Percentiles rank a stretch among this genome's conserved stretches.
phyloP scores from a whole-genome alignment of 2,888 invertebrate genomes.

The Leptinotarsa juncta region DNA sequence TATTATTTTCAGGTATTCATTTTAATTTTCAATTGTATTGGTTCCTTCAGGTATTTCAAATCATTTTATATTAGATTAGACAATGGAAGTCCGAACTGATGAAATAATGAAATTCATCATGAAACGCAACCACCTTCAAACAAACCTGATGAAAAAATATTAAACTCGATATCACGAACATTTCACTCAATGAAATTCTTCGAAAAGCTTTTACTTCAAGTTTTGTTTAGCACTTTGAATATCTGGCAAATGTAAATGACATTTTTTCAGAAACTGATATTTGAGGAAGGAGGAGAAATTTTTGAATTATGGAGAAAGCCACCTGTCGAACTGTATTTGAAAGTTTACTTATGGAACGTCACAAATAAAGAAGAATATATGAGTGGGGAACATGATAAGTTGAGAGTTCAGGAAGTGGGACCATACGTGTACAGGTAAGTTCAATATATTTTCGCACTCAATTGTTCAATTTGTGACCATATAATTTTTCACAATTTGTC shows the following conservation, averaged over 20 bases:
- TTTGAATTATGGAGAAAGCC: slow-evolving; percentile 86
- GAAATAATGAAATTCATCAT: no score
- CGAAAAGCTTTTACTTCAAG: no score
- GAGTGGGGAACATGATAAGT: slow-evolving; percentile 74
- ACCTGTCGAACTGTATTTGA: slow-evolving; percentile 81
- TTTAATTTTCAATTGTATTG: no score
- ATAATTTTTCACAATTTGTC: no score
- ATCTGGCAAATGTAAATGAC: background rate
- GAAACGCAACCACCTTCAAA: no score
- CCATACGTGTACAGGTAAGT: slow-evolving; percentile 90
- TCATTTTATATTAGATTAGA: no score
- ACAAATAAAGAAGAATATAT: slow-evolving; percentile 85
- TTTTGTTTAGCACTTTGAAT: background rate
- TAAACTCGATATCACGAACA: no score
- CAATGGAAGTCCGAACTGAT: no score
- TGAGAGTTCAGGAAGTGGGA: slow-evolving; percentile 82
- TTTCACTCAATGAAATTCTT: no score
- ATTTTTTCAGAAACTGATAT: slow-evolving; percentile 74
- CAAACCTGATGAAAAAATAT: no score
- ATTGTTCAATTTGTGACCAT: background rate
- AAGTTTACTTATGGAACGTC: slow-evolving; percentile 85
- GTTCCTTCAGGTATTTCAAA: no score
- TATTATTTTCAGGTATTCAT: no score
- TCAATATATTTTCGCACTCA: background rate
- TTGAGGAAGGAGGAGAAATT: slow-evolving; percentile 82